Evolutionary conservation across 2,797 vertebrate genomes (phyloP), one percentile per base, ranked within the genome.

Genomic region (Hylomyscus alleni): DNA sequence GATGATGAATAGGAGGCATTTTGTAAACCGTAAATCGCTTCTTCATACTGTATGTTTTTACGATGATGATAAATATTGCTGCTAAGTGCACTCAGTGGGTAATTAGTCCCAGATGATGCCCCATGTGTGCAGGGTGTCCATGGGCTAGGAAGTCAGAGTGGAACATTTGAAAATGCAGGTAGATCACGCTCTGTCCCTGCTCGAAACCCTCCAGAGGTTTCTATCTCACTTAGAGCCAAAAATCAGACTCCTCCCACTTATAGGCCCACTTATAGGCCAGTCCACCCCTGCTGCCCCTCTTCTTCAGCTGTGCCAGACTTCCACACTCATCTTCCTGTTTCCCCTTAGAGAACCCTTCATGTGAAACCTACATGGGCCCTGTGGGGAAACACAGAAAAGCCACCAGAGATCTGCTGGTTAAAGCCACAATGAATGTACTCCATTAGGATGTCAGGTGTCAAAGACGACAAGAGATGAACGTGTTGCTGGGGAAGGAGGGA

Each of bases 1-100:
- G 56, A 44, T 91, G 88, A 97, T 94, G 31, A 82, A 89, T 26
- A 58, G 88, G 62, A 90, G 85, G 60, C 26, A 6, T 78, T 95
- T 67, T 82, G 37, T 78, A 92, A 90, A 83, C 85, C 0, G 0
- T 75, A 92, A 78, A 67, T 96, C 85, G 92, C 89, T 96, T 89
- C 95, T 82, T 90, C 62, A 20, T 40, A 62, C 60, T 88, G 82
- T 83, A 67, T 88, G 85, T 83, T 96, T 97, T 95, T 86, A 84
- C 80, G 88, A 95, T 92, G 95, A 96, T 97, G 94, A 97, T 95
- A 96, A 97, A 96, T 96, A 97, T 65, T 62, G 47, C 93, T 88
- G 76, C 80, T 87, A 92, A 97, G 90, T 86, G 44, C 85, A 47
- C 58, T 96, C 88, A 50, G 81, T 80, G 73, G 85, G 52, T 97